phyloP scores from a whole-genome alignment of 2,113 vertebrate genomes.

The Athene cunicularia region DNA sequence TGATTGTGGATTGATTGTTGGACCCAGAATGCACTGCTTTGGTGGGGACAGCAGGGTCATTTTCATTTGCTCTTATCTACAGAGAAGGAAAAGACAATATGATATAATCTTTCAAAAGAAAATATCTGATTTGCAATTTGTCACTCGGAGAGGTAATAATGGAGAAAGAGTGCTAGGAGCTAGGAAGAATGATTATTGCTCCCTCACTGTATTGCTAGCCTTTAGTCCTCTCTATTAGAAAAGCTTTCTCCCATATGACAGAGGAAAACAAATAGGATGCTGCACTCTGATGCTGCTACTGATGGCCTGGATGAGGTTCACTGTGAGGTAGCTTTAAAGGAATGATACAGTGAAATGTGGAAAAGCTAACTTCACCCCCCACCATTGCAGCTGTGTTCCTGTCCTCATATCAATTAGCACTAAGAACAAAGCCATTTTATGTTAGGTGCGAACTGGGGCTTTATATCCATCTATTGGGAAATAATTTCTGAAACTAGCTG shows the following conservation, averaged over 20 bases:
- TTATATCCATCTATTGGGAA: neutral
- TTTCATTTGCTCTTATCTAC: conserved; percentile 60
- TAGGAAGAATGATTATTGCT: conserved; percentile 23
- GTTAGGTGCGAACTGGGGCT: neutral
- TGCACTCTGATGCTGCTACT: neutral
- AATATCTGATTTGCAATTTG: conserved; percentile 28
- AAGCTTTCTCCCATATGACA: neutral
- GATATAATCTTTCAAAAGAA: conserved; percentile 43
- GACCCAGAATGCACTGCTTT: neutral
- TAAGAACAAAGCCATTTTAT: neutral
- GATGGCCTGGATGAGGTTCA: neutral
- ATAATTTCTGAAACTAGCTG: neutral
- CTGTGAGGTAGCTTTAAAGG: neutral
- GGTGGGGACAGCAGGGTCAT: neutral
- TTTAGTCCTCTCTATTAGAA: conserved; percentile 21
- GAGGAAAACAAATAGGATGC: neutral
- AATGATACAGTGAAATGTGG: neutral
- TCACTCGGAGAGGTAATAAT: conserved; percentile 43
- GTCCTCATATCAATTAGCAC: neutral
- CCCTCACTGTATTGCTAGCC: conserved; percentile 9
- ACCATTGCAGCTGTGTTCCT: neutral
- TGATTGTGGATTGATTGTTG: neutral
- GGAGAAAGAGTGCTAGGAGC: neutral
- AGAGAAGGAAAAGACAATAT: conserved; percentile 11
- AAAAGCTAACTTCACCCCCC: neutral